Percentiles rank a stretch among this genome's conserved stretches.
Conservation (phyloP, 2,888 invertebrate species). For the Ennomos quercinarius region DNA sequence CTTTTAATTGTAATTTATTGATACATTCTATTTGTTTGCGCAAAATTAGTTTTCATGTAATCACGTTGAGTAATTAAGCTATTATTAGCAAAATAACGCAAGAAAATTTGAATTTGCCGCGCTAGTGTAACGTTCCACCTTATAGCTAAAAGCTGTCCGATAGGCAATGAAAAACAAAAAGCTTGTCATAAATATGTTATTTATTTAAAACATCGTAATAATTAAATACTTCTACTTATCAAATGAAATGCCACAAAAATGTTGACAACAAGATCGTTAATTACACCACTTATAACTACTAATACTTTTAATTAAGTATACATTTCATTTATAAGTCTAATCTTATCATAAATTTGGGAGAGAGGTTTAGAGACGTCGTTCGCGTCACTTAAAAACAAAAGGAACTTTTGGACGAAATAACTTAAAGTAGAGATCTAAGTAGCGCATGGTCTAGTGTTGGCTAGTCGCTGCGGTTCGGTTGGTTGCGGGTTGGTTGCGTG, state of each 20-base stretch:
- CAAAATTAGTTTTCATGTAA: too few relatives aligned
- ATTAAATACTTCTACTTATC: slow-evolving; percentile 71
- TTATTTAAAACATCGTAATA: slow-evolving; percentile 79
- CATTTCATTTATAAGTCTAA: slow-evolving; percentile 55
- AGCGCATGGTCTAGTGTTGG: slow-evolving; percentile 29
- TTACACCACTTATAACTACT: slow-evolving; percentile 63
- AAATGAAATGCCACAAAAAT: slow-evolving; percentile 77
- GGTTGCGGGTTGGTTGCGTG: slow-evolving; percentile 40
- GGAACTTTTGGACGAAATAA: slow-evolving; percentile 76
- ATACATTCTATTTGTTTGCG: too few relatives aligned
- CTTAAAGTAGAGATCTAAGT: slow-evolving; percentile 30
- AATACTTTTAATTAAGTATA: slow-evolving; percentile 75
- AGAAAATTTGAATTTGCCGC: too few relatives aligned
- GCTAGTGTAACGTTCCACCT: too few relatives aligned
- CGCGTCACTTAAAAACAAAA: slow-evolving; percentile 32
- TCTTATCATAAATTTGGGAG: slow-evolving; percentile 65
- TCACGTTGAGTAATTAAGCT: too few relatives aligned
- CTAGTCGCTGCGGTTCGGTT: slow-evolving; percentile 47
- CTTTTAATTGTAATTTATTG: too few relatives aligned
- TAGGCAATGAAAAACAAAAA: slow-evolving; percentile 44
- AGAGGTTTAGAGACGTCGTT: slow-evolving; percentile 55
- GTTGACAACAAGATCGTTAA: slow-evolving; percentile 77
- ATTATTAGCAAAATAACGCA: too few relatives aligned
- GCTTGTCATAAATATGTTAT: slow-evolving; percentile 81
- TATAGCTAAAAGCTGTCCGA: too few relatives aligned